A percentile compares a stretch with the other conserved stretches of the same genome.
Conservation (phyloP, 2,113 vertebrate genomes). For the Dermatemys mawii region DNA sequence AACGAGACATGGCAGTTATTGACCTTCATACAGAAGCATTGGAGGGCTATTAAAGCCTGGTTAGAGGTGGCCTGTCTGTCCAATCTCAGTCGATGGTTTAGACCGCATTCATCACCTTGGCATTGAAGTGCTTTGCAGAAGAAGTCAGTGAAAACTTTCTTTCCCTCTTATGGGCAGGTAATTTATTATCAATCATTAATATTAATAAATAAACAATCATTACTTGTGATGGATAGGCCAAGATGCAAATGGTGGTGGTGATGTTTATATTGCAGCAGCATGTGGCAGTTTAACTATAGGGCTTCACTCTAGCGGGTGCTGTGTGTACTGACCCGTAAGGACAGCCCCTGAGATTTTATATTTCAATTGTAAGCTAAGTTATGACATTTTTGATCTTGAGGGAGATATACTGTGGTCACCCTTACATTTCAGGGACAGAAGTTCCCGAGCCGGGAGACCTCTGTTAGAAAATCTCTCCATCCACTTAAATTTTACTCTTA, state of each 20-base stretch:
- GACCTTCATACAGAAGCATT: too few relatives aligned
- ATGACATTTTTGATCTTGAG: not conserved
- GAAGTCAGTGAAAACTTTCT: not conserved
- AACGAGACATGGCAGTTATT: too few relatives aligned
- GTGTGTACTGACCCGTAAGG: not conserved
- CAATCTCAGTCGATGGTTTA: too few relatives aligned
- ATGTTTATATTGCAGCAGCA: not conserved
- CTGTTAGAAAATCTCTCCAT: too few relatives aligned
- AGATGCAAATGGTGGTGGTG: not conserved
- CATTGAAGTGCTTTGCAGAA: not conserved
- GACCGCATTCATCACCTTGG: not conserved
- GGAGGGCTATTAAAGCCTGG: too few relatives aligned
- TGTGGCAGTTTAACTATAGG: not conserved
- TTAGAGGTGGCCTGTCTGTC: too few relatives aligned
- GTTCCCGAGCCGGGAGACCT: not conserved
- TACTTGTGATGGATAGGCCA: not conserved
- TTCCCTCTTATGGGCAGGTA: not conserved
- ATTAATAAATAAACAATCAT: not conserved
- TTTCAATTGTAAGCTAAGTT: not conserved
- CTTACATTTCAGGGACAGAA: not conserved
- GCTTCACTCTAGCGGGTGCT: not conserved
- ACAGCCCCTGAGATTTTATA: not conserved
- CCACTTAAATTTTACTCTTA: not conserved
- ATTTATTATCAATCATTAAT: not conserved
- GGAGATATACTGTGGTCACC: not conserved